These are phyloP conservation scores for Magallana ariakensis DNA, from an alignment of 1,140 invertebrate genomes.

Conservation along the genomic window DNA sequence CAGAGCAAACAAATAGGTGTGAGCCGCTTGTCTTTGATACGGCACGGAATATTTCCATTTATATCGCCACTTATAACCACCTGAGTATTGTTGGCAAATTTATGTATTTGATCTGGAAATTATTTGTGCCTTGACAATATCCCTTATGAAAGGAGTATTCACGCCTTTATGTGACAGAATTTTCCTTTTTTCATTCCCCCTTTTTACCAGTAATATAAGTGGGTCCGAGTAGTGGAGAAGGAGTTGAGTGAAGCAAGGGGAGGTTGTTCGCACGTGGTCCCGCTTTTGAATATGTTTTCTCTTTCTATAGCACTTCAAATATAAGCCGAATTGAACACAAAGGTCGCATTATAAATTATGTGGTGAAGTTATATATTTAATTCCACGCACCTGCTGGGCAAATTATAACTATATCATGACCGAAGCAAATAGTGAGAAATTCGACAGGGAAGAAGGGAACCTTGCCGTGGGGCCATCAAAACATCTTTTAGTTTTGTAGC, in stretches of 20 bases:
- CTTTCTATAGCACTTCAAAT: slow-evolving; percentile 48
- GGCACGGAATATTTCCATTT: slow-evolving; percentile 34
- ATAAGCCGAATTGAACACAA: slow-evolving; percentile 33
- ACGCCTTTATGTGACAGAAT: background rate
- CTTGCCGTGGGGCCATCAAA: background rate
- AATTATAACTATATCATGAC: slow-evolving; percentile 45
- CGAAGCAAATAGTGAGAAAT: slow-evolving; percentile 23
- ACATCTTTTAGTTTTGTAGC: background rate
- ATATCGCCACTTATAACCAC: slow-evolving; percentile 22
- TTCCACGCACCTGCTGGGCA: slow-evolving; percentile 41
- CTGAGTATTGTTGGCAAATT: slow-evolving; percentile 23
- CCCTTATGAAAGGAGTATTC: slow-evolving; percentile 33
- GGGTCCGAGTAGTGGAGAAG: background rate
- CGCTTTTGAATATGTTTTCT: slow-evolving; percentile 22
- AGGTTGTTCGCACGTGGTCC: slow-evolving; percentile 31
- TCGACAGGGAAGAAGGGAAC: background rate
- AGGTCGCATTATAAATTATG: slow-evolving; percentile 39
- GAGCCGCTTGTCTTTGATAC: slow-evolving; percentile 18
- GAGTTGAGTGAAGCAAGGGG: background rate
- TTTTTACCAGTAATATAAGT: slow-evolving; percentile 16
- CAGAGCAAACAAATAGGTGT: slow-evolving; percentile 44
- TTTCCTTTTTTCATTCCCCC: background rate
- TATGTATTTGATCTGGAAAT: slow-evolving; percentile 31
- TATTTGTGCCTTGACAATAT: slow-evolving; percentile 40
- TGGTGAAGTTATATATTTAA: slow-evolving; percentile 46